phyloP scores from a whole-genome alignment of 2,888 invertebrate species.

The Brenthis hecate region DNA sequence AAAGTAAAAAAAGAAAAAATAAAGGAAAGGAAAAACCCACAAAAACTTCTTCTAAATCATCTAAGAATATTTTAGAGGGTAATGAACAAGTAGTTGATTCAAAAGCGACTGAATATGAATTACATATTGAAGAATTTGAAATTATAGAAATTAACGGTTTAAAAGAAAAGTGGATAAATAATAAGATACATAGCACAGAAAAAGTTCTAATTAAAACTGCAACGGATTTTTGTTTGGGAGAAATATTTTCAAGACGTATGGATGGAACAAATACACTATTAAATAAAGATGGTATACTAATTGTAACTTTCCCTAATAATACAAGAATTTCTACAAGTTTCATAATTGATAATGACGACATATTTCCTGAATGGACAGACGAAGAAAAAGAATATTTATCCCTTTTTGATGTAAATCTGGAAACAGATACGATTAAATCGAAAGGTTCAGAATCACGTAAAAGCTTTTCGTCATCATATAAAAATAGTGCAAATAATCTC shows the following conservation, averaged over 20 bases:
- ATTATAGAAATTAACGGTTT: constrained; percentile 60
- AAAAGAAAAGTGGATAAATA: constrained; percentile 58
- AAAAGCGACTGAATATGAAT: constrained; percentile 51
- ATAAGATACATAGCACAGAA: constrained; percentile 53
- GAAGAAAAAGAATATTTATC: constrained; percentile 61
- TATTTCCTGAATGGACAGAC: constrained; percentile 70
- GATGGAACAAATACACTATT: constrained; percentile 68
- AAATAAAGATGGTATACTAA: constrained; percentile 67
- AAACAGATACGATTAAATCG: constrained; percentile 48
- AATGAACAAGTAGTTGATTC: constrained; percentile 39
- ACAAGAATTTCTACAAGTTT: constrained; percentile 66
- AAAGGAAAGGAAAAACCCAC: constrained; percentile 52
- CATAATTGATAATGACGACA: constrained; percentile 62
- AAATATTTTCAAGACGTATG: constrained; percentile 70
- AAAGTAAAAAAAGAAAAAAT: constrained; percentile 57
- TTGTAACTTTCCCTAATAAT: constrained; percentile 67
- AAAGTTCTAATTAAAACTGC: constrained; percentile 66
- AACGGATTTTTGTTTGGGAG: constrained; percentile 68
- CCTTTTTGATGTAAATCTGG: constrained; percentile 49
- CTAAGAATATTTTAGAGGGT: constrained; percentile 49
- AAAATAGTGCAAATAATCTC: neutral
- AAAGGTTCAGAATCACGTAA: constrained; percentile 54
- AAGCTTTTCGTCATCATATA: constrained; percentile 45
- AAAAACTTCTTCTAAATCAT: constrained; percentile 54
- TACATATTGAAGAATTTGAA: constrained; percentile 67